Evolutionary conservation across 92 coral and sea anemone genomes (phyloP), one percentile per base, ranked within the genome.

Genomic region (Blastomussa wellsi): DNA sequence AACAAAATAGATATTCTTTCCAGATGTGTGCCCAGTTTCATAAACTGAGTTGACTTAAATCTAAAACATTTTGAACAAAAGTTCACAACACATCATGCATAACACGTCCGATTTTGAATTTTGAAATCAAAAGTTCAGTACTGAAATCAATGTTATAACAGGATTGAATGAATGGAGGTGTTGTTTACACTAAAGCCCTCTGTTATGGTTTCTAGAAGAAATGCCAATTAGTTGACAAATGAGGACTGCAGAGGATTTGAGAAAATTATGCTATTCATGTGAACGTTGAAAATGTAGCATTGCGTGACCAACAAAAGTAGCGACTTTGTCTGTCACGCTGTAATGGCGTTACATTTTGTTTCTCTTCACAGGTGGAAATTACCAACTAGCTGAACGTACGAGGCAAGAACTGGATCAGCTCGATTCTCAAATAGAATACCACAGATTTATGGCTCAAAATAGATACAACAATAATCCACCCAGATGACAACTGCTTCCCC

Each of bases 351-450:
- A 10, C 19, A 24, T 71, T 47, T 41, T 42, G 7, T 20, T 64
- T 79, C 38, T 41, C 47, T 17, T 74, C 7, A 12, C 87, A 83
- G 87, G 12, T 81, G 84, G 76, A 20, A 68, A 81, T 81, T 76
- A 32, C 77, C 67, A 77, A 33, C 76, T 80, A 26, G 85, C 89
- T 20, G 91, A 92, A 38, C 91, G 87, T 78, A 82, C 91, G 36
- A 85, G 89, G 44, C 91, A 89, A 77, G 95, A 92, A 49, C 59
- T 89, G 31, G 88, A 87, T 55, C 76, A 89, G 32, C 59, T 92
- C 79, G 93, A 90, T 79, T 86, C 92, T 48, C 91, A 92, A 44
- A 89, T 92, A 76, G 89, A 92, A 35, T 84, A 89, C 82, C 86
- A 89, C 86, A 87, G 88, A 83, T 84, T 83, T 57, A 89, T 84